These are phyloP conservation scores for Chydorus sphaericus DNA, from an alignment of 2,888 invertebrate genomes.

Conservation along the genomic window DNA sequence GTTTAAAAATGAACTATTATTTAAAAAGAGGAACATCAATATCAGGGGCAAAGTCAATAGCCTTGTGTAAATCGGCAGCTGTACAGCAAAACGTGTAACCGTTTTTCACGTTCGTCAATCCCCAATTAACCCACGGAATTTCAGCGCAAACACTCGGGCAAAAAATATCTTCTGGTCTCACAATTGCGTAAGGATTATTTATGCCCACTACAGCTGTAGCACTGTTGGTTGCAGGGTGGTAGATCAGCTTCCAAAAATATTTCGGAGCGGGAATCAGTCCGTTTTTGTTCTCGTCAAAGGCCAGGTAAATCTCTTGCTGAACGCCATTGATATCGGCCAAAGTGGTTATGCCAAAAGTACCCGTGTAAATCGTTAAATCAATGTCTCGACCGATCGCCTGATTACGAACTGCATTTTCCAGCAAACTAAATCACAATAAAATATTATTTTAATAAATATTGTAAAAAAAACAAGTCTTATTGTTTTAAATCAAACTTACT, in stretches of 20 bases:
- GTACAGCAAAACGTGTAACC: not conserved
- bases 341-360: slow-evolving; percentile 41
- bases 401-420: slow-evolving; percentile 10
- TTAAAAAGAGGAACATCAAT: not conserved
- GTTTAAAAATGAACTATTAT: too few species aligned
- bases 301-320: slow-evolving; percentile 28
- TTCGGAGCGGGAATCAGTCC: slow-evolving; percentile 39
- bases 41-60: not conserved
- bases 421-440: too few species aligned
- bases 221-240: slow-evolving; percentile 34
- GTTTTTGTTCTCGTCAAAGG: slow-evolving; percentile 31
- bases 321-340: slow-evolving; percentile 32
- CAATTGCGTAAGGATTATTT: slow-evolving; percentile 38
- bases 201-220: slow-evolving; percentile 45
- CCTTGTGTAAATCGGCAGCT: not conserved
- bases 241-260: slow-evolving; percentile 43
- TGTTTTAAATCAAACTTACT: not conserved
- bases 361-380: slow-evolving; percentile 34
- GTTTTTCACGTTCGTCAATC: too few species aligned
- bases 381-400: not conserved
- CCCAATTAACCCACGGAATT: slow-evolving; percentile 40
- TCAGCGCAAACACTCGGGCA: slow-evolving; percentile 35
- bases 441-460: not conserved
- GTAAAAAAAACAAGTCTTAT: not conserved
- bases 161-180: slow-evolving; percentile 26